Percentiles rank a stretch among this genome's conserved stretches.
Conservation (phyloP, 2,888 invertebrate genomes). For the Eretmocerus hayati region DNA sequence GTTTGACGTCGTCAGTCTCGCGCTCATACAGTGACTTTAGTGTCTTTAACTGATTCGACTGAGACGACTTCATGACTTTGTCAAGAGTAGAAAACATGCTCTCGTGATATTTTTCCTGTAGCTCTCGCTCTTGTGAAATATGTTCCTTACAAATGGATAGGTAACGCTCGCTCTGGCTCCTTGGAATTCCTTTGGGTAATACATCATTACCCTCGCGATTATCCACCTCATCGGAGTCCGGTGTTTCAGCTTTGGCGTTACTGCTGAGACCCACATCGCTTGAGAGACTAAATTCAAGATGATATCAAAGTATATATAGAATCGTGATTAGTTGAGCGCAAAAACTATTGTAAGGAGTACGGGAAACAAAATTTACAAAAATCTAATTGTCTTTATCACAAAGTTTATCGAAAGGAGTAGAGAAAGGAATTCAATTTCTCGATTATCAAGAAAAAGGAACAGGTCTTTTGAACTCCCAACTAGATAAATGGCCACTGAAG, state of each 20-base stretch:
- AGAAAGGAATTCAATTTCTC: no score
- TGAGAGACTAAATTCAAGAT: slow-evolving; percentile 37
- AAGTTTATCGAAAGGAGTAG: no score
- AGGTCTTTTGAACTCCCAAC: no score
- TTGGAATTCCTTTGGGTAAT: slow-evolving; percentile 47
- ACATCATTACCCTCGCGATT: slow-evolving; percentile 48
- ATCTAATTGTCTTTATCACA: no score
- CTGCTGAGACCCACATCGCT: slow-evolving; percentile 37
- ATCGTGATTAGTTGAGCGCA: no score
- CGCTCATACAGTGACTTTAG: slow-evolving; percentile 64
- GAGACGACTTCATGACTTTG: slow-evolving; percentile 71
- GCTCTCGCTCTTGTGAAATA: slow-evolving; percentile 63
- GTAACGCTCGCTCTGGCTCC: slow-evolving; percentile 60
- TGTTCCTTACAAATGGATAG: slow-evolving; percentile 61
- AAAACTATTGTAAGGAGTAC: no score
- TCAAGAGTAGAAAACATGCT: slow-evolving; percentile 68
- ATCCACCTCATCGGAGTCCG: slow-evolving; percentile 48
- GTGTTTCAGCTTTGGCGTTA: slow-evolving; percentile 40
- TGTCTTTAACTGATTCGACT: slow-evolving; percentile 72
- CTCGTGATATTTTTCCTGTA: slow-evolving; percentile 80
- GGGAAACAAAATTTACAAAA: no score
- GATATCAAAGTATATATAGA: no score
- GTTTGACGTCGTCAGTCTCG: slow-evolving; percentile 69
- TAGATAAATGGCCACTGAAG: no score
- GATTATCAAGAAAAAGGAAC: no score